Base-by-base conservation (phyloP, 2,113 vertebrate genomes). In the Hippopotamus amphibius region DNA sequence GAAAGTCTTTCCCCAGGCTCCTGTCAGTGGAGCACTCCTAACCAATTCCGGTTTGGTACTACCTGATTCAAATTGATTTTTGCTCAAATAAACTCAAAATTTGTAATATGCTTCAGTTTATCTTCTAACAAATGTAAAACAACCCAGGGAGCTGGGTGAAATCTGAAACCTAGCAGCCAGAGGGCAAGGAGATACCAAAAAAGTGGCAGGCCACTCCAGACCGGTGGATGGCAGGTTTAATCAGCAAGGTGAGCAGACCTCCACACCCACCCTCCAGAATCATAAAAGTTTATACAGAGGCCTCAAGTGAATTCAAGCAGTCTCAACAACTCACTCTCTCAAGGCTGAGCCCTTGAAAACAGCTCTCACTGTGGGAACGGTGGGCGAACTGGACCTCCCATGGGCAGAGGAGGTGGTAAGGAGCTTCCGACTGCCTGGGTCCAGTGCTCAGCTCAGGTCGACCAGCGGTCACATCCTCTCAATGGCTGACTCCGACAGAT, bases 61-160 rank as follows among this genome's bases (percentile, higher is more conserved):
- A 14, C 50, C 69, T 37, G 26, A 61, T 13, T 84, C 43, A 84
- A 83, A 69, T 1, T 0, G 1, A 37, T 22, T 66, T 89, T 84
- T 77, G n/a, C 50, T 68, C 77, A 84, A 59, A 80, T 33, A 43
- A 91, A 82, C 76, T 76, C 41, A 83, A 68, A 59, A 82, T 69
- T 7, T n/a, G 1, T 24, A 50, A 16, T 28, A 57, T 59, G 68
- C 55, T 77, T 92, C 55, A 48, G 48, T 92, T 57, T 82, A 53
- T 13, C 10, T 83, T 77, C 84, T 33, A 83, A 59, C 48, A 61
- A 66, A 26, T 85, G 11, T 87, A 76, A 86, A 95, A 66, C 24
- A 77, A 17, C 24, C 5, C 59, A 5, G 4, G 41, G 10, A 8
- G 2, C 14, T 6, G 1, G 74, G 30, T 46, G 48, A 71, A 63